Evolutionary conservation across 2,888 invertebrate species (phyloP).

Genomic region (Nowickia ferox): DNA sequence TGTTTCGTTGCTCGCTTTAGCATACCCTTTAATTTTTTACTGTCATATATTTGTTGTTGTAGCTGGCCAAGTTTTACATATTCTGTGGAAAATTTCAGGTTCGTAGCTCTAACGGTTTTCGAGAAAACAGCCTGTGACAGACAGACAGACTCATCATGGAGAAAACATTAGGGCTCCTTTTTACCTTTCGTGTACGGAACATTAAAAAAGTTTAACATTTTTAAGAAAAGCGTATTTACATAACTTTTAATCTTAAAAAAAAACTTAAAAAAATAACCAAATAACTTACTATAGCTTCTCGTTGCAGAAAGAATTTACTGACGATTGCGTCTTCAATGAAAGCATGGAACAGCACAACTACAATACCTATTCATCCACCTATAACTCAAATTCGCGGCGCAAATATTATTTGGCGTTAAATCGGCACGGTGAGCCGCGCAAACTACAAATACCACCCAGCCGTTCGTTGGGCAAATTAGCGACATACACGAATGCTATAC

Average conservation of each 20-base stretch:
- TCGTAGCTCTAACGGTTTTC: too few relatives aligned
- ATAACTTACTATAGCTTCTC: constrained; percentile 82
- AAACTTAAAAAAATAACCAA: constrained; percentile 77
- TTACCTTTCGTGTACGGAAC: neutral
- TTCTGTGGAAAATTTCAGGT: too few relatives aligned
- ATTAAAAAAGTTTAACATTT: neutral
- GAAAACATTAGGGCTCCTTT: too few relatives aligned
- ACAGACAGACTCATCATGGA: too few relatives aligned
- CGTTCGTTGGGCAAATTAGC: constrained; percentile 89
- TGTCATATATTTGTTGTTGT: too few relatives aligned
- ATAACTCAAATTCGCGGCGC: constrained; percentile 88
- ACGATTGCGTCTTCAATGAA: constrained; percentile 94
- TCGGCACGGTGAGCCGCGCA: constrained; percentile 88
- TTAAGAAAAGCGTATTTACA: neutral
- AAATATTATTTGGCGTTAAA: constrained; percentile 91
- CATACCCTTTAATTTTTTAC: too few relatives aligned
- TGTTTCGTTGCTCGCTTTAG: too few relatives aligned
- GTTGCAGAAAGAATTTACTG: constrained; percentile 93
- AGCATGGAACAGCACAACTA: constrained; percentile 92
- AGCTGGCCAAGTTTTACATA: too few relatives aligned
- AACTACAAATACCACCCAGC: constrained; percentile 88
- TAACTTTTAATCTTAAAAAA: constrained; percentile 59
- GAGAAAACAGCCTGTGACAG: too few relatives aligned
- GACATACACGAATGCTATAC: constrained; percentile 89
- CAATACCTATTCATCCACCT: constrained; percentile 91